Percentiles rank a stretch among this genome's conserved stretches.
Conservation (phyloP, 2,888 invertebrate genomes). For the Cynaeus angustus region DNA sequence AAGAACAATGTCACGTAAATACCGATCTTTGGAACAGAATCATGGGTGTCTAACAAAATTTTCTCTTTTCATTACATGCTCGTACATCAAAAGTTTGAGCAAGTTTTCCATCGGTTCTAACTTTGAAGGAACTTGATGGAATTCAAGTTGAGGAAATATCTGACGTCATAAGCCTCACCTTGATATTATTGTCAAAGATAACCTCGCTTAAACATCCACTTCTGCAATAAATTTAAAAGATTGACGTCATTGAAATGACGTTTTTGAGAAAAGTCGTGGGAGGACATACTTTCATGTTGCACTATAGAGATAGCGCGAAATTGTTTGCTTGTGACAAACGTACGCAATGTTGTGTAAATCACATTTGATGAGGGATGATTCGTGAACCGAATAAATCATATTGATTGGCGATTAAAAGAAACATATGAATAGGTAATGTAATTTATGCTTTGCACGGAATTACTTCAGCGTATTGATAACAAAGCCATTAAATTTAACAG, state of each 20-base stretch:
- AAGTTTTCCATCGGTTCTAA: not conserved
- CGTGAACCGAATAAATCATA: slow-evolving; percentile 32
- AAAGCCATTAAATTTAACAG: slow-evolving; percentile 29
- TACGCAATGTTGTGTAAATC: not conserved
- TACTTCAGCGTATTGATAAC: slow-evolving; percentile 22
- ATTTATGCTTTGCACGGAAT: slow-evolving; percentile 33
- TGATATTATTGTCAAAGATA: slow-evolving; percentile 20
- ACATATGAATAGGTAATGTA: slow-evolving; percentile 26
- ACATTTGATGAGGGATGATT: slow-evolving; percentile 14
- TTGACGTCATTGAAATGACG: slow-evolving; percentile 12
- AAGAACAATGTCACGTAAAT: no score
- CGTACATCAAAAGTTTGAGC: slow-evolving; percentile 11
- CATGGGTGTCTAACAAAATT: not conserved
- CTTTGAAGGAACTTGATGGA: slow-evolving; percentile 12
- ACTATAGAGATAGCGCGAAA: not conserved
- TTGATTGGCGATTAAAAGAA: slow-evolving; percentile 23
- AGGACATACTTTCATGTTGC: slow-evolving; percentile 2
- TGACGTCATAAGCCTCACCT: slow-evolving; percentile 24
- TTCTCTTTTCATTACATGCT: not conserved
- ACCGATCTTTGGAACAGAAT: no score
- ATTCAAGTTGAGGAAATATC: slow-evolving; percentile 19
- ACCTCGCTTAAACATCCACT: slow-evolving; percentile 10
- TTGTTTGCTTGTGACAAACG: slow-evolving; percentile 12
- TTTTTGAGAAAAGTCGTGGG: slow-evolving; percentile 15
- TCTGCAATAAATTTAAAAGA: slow-evolving; percentile 15